Evolutionary conservation across 2,888 invertebrate species (phyloP).

Genomic region (Drosophila anomalata): DNA sequence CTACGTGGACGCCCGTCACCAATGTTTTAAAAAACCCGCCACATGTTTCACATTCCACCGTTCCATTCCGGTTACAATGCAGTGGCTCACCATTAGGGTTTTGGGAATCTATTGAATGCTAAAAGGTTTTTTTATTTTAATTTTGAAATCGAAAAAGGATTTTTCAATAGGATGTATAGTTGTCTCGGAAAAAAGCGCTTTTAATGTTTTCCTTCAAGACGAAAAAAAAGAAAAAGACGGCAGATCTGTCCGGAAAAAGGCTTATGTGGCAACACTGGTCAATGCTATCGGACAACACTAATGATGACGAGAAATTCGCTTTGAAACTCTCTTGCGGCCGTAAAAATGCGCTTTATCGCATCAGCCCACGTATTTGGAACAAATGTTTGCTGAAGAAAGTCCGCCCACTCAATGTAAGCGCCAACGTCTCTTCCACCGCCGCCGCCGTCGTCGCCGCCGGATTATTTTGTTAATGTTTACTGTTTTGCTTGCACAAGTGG

Average conservation of each 20-base stretch:
- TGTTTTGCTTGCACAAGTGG: slow-evolving; percentile 49
- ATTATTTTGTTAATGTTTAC: slow-evolving; percentile 36
- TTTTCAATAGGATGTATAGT: no score
- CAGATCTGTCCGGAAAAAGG: background rate
- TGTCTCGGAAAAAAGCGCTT: no score
- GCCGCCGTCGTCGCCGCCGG: slow-evolving; percentile 39
- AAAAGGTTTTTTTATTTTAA: no score
- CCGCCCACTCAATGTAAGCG: slow-evolving; percentile 33
- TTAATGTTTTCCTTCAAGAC: no score
- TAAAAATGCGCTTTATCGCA: slow-evolving; percentile 53
- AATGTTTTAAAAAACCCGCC: background rate
- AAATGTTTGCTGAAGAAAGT: slow-evolving; percentile 40
- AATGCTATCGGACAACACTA: background rate
- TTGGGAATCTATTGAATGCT: no score
- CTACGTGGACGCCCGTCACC: no score
- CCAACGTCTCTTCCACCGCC: slow-evolving; percentile 44
- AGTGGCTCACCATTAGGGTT: no score
- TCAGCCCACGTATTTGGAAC: slow-evolving; percentile 29
- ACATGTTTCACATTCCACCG: background rate
- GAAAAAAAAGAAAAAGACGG: no score
- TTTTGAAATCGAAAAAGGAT: no score
- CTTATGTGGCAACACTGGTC: background rate
- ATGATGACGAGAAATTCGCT: slow-evolving; percentile 68
- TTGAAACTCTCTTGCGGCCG: slow-evolving; percentile 38
- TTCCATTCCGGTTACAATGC: background rate